Base-by-base conservation (phyloP, 2,888 invertebrate species). In the Trichacis sp. region DNA sequence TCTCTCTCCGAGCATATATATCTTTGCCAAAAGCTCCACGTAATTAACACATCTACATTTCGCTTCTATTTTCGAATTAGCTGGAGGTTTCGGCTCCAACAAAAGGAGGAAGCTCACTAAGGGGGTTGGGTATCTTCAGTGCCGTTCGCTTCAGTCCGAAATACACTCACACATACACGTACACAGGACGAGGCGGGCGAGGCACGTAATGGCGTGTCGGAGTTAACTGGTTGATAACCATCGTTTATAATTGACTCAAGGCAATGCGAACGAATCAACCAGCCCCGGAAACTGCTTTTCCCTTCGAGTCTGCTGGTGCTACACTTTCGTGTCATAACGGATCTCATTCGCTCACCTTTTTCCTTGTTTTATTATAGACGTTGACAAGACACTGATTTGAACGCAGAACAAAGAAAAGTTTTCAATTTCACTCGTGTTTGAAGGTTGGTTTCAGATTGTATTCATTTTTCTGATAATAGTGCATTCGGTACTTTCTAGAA, bases 161-260 rank as follows among this genome's bases (percentile, higher is more conserved):
- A 62, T 65, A 65, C 62, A 68, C 60, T 64, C 61, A 60, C 60
- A 60, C 66, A 68, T 64, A 64, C 62, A 68, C 60, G 64, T 59
- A 60, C 60, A 60, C 66, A 68, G 64, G 62, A 62, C 65, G 68
- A 54, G 73, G 70, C 75, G 81, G 80, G 75, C 77, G 80, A 80
- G 82, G 82, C 80, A 81, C 81, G 82, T 83, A 83, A 84, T 83
- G 82, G 83, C 82, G 82, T 82, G 83, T 82, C 81, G 80, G 82
- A 84, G 82, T 83, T 83, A 83, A 83, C 82, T 78, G 80, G 82
- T 80, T 84, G 84, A 83, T 84, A 84, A 83, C 79, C 82, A 83
- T 83, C 84, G 81, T 82, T 82, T 84, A 84, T 83, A 84, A 84
- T 84, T 84, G 83, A 84, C 84, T 83, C 80, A 78, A 79, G 77